phyloP scores from a whole-genome alignment of 2,888 invertebrate species.

The Marronus borbonicus region DNA sequence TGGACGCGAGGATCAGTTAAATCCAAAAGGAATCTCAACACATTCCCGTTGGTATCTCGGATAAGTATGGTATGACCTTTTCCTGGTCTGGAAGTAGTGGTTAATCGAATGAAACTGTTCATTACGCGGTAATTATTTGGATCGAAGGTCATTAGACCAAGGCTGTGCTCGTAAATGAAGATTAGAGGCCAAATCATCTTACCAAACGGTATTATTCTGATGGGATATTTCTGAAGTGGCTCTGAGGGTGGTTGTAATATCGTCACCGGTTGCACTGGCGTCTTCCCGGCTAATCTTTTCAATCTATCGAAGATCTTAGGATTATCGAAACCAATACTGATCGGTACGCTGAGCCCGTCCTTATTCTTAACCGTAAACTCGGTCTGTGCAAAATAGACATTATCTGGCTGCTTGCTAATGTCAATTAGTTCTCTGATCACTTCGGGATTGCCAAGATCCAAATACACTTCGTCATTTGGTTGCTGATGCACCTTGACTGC shows the following conservation, averaged over 20 bases:
- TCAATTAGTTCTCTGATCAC: not conserved
- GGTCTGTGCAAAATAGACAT: not conserved
- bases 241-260: not conserved
- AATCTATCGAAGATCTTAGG: not conserved
- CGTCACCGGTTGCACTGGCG: not conserved
- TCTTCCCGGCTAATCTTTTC: not conserved
- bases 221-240: not conserved
- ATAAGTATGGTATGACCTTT: not conserved
- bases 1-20: not conserved
- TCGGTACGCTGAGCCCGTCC: not conserved
- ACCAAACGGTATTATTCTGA: conserved; percentile 9
- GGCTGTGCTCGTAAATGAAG: not conserved
- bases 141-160: not conserved
- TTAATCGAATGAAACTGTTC: not conserved
- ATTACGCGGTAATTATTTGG: conserved; percentile 22
- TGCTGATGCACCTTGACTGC: not conserved
- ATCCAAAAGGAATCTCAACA: not conserved
- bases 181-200: conserved; percentile 1
- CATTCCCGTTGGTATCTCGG: not conserved
- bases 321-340: conserved; percentile 3
- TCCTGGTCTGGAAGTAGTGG: not conserved
- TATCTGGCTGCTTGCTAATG: not conserved
- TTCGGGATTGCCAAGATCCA: not conserved
- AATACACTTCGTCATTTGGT: not conserved
- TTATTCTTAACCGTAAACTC: not conserved